Percentiles rank a stretch among this genome's conserved stretches.
Conservation (phyloP, 2,888 invertebrate genomes). For the Adineta ricciae region DNA sequence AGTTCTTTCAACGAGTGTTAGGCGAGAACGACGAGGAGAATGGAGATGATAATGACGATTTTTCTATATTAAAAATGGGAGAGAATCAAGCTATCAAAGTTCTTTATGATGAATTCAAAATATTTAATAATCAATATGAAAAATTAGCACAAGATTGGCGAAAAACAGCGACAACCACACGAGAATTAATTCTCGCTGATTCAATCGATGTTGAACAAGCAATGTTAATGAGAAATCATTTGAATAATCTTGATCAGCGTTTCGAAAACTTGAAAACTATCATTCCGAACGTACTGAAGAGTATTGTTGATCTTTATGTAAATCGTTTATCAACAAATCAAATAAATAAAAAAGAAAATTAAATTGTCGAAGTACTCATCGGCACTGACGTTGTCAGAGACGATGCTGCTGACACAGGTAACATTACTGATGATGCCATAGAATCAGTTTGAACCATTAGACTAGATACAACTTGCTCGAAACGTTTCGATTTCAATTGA, state of each 20-base stretch:
- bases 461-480: conserved; percentile 2
- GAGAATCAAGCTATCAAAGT: background rate
- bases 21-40: too few species aligned
- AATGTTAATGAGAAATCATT: background rate
- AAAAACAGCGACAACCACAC: background rate
- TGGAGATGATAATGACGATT: background rate
- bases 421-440: background rate
- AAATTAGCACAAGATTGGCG: conserved; percentile 6
- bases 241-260: background rate
- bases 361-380: background rate
- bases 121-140: conserved; percentile 19
- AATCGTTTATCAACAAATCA: background rate
- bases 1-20: background rate
- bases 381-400: background rate
- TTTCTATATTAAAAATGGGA: background rate
- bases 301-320: background rate
- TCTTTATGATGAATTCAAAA: conserved; percentile 3
- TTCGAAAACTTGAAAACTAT: background rate
- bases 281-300: background rate
- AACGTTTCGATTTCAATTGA: conserved; percentile 5
- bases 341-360: background rate
- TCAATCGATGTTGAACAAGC: background rate
- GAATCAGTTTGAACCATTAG: background rate
- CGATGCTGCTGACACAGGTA: too few species aligned
- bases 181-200: background rate